A percentile compares a stretch with the other conserved stretches of the same genome.
Evolutionary conservation across 2,888 invertebrate genomes (phyloP).

Genomic region (Lobophora halterata): DNA sequence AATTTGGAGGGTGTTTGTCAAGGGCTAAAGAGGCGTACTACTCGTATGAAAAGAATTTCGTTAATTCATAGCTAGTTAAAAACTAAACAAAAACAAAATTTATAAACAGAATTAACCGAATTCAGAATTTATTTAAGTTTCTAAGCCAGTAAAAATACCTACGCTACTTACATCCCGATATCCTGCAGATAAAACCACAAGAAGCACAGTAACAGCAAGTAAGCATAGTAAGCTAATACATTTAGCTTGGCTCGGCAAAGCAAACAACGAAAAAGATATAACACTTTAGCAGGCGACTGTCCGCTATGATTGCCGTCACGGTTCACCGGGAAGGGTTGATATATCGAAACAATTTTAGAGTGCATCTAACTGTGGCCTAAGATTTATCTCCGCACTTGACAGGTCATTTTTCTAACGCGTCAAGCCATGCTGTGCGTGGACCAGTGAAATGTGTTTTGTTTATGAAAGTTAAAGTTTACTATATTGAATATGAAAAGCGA

Average conservation of each 20-base stretch:
- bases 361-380: conserved; percentile 62
- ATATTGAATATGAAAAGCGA: too few species aligned
- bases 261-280: neutral
- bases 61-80: too few species aligned
- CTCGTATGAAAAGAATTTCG: too few species aligned
- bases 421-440: conserved; percentile 37
- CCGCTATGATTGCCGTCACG: conserved; percentile 52
- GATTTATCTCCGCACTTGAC: conserved; percentile 68
- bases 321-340: conserved; percentile 69
- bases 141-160: too few species aligned
- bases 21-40: too few species aligned
- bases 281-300: conserved; percentile 35
- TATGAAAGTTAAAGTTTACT: too few species aligned
- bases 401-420: conserved; percentile 63
- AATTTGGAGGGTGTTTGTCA: too few species aligned
- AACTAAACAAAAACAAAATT: too few species aligned
- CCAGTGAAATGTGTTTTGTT: conserved; percentile 4
- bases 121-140: too few species aligned
- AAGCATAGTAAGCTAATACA: neutral
- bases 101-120: too few species aligned
- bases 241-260: neutral
- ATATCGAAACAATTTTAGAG: conserved; percentile 69
- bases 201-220: neutral
- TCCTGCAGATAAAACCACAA: too few species aligned
- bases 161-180: too few species aligned